phyloP scores from a whole-genome alignment of 2,113 vertebrate genomes.

The Steatornis caripensis region DNA sequence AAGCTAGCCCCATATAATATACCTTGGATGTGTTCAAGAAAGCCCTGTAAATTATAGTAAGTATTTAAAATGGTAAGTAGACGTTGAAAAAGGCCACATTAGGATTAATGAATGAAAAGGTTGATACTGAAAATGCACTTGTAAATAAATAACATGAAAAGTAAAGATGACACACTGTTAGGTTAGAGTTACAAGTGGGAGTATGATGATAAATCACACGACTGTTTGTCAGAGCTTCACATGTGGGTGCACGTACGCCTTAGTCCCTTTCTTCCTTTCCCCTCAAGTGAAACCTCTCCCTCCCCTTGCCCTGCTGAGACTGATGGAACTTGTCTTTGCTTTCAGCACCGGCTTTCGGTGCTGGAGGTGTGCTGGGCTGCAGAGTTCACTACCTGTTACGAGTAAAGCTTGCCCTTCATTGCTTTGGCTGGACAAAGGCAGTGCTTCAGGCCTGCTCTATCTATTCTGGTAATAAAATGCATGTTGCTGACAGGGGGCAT shows the following conservation, averaged over 20 bases:
- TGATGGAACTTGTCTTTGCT: neutral
- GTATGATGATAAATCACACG: conserved; percentile 65
- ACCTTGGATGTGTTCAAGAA: conserved; percentile 80
- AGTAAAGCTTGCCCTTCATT: neutral
- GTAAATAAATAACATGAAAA: conserved; percentile 81
- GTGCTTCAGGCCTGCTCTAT: neutral
- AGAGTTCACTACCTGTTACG: neutral
- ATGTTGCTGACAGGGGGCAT: neutral
- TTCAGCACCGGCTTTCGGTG: neutral
- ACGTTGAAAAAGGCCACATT: conserved; percentile 81
- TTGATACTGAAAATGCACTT: conserved; percentile 78
- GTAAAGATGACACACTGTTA: conserved; percentile 77
- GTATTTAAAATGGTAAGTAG: conserved; percentile 85
- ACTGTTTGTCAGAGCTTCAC: conserved; percentile 34
- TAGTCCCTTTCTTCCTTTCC: neutral
- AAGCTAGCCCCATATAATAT: conserved; percentile 82
- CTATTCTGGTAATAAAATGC: neutral
- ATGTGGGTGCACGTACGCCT: conserved; percentile 1
- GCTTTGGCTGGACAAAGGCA: neutral
- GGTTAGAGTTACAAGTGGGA: conserved; percentile 75
- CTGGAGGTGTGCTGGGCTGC: neutral
- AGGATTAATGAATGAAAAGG: conserved; percentile 84
- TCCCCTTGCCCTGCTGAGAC: neutral
- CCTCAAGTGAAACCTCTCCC: neutral
- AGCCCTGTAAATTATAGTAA: conserved; percentile 81